Evolutionary conservation across 2,888 invertebrate genomes (phyloP), one percentile per base, ranked within the genome.

Genomic region (Tillus elongatus): DNA sequence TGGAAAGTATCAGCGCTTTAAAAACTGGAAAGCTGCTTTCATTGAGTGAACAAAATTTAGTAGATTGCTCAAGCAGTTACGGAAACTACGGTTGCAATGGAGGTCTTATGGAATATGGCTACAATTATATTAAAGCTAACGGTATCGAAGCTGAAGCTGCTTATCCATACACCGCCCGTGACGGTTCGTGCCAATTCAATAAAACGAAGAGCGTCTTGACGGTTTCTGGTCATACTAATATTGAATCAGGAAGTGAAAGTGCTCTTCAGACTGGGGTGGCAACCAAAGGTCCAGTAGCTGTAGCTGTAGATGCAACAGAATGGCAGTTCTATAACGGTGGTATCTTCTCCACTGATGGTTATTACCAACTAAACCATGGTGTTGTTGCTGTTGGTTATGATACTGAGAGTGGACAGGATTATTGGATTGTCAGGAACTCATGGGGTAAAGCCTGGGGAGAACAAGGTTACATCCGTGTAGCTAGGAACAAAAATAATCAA

Each of bases 291-390:
- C 91, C 91, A n/a, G 72, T 90, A 19, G 75, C 87, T n/a, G 81
- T 89, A 35, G 89, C 87, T 54, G 87, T 91, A 57, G 89, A 92
- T 70, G 91, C 91, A 40, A 78, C 80, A 15, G 82, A 79, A 48
- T 16, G 39, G 11, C 88, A 89, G 66, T 79, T 85, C 59, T 90
- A 90, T 67, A 72, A 73, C 6, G 66, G 70, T 49, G 86, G 85
- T 29, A 75, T 91, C 37, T 91, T 89, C 68, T 74, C 73, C 56
- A 61, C 74, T 28, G 92, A 91, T 67, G 43, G 40, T 48, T 53
- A 72, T 1, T 56, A 68, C 14, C 63, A 71, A 42, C 68, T 90
- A 28, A 87, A 91, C 66, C 91, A 91, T 54, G 91, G 85, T 44
- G 85, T 80, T 16, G 60, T 87, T 49, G 75, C 75, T 41, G 82